A percentile compares a stretch with the other conserved stretches of the same genome.
These are phyloP conservation scores for Streptopelia turtur DNA, from an alignment of 2,797 vertebrate species.

Conservation along the genomic window DNA sequence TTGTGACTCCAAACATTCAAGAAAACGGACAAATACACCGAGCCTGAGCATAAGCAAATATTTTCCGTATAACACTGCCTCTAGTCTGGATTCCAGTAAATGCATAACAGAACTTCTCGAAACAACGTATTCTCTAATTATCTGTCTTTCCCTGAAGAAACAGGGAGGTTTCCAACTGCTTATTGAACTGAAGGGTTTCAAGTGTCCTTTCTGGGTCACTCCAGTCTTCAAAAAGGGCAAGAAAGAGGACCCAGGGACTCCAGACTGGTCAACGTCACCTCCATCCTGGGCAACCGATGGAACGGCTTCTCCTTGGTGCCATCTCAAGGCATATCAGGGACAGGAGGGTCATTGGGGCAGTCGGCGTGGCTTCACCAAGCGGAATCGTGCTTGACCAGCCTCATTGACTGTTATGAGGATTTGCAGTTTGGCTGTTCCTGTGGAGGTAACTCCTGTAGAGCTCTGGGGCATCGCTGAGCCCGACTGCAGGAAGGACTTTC, in stretches of 20 bases:
- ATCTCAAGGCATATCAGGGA: no score
- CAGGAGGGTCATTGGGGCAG: no score
- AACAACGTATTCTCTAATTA: slow-evolving; percentile 30
- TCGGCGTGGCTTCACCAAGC: no score
- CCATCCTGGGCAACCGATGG: no score
- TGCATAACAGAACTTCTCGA: neutral
- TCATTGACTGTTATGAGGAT: no score
- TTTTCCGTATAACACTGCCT: neutral
- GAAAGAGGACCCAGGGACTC: no score
- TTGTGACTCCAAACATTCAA: neutral
- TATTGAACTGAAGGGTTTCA: slow-evolving; percentile 2
- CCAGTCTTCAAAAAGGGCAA: no score
- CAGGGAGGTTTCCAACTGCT: neutral
- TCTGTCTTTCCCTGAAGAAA: slow-evolving; percentile 54
- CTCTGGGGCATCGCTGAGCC: neutral
- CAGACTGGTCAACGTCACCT: no score
- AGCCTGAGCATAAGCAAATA: neutral
- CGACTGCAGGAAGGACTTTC: neutral
- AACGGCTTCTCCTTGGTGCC: no score
- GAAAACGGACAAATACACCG: neutral
- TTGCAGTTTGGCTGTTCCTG: neutral
- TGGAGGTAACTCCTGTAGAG: neutral
- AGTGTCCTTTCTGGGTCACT: neutral
- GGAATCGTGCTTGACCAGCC: no score
- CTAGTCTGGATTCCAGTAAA: slow-evolving; percentile 55